Percentiles rank a stretch among this genome's conserved stretches.
Conservation (phyloP, 2,888 invertebrate species). For the Acanthosepion lycidas region DNA sequence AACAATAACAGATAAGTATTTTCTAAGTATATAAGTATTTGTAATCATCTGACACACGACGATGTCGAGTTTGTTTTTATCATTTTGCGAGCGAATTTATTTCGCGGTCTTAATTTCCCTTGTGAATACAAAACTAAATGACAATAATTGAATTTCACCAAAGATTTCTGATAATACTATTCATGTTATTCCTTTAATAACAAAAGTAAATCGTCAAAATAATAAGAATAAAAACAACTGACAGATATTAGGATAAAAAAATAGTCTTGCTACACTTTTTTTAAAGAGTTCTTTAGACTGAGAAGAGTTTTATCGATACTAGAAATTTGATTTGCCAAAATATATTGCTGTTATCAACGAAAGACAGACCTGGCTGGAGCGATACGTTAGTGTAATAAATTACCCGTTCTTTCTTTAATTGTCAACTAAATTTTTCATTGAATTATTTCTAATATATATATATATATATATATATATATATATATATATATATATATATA, state of each 20-base stretch:
- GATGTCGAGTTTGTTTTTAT: neutral
- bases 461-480: too few relatives aligned
- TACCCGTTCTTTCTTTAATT: too few relatives aligned
- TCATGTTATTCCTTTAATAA: neutral
- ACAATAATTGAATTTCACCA: neutral
- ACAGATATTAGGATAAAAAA: neutral
- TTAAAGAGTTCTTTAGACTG: neutral
- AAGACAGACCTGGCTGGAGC: too few relatives aligned
- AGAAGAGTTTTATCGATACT: neutral
- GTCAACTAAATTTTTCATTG: too few relatives aligned
- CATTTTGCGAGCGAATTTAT: neutral
- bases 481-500: too few relatives aligned
- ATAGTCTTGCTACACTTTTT: neutral
- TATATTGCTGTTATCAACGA: too few relatives aligned
- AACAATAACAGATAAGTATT: neutral
- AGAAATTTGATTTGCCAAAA: neutral
- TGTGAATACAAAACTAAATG: neutral
- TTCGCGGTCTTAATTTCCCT: neutral
- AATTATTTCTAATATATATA: too few relatives aligned
- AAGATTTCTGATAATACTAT: neutral
- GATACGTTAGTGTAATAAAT: too few relatives aligned
- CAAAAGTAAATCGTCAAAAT: neutral
- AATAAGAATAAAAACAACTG: neutral
- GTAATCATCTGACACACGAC: neutral
- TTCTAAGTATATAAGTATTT: neutral